These are phyloP conservation scores for Vanacampus margaritifer DNA, from an alignment of 2,113 vertebrate species.

Conservation along the genomic window DNA sequence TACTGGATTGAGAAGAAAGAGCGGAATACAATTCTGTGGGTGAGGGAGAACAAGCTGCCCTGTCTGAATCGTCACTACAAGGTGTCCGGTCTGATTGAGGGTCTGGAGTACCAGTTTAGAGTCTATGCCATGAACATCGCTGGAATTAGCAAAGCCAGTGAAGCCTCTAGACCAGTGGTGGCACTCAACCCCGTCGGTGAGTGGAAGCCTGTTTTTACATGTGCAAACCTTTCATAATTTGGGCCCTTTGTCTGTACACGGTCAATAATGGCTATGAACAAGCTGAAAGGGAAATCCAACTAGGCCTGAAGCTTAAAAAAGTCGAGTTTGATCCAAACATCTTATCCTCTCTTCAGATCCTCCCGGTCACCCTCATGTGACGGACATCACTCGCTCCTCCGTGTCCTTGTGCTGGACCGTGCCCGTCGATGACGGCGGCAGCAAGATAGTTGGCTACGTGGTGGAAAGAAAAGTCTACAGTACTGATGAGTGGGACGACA, in stretches of 20 bases:
- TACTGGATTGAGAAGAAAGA: constrained; percentile 99
- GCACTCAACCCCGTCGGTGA: constrained; percentile 96
- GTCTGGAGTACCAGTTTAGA: constrained; percentile 97
- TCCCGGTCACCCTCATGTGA: constrained; percentile 90
- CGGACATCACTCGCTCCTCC: constrained; percentile 86
- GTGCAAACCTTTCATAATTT: neutral
- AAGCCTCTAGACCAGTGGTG: constrained; percentile 89
- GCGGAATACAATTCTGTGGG: constrained; percentile 97
- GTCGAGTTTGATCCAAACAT: neutral
- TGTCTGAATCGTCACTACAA: constrained; percentile 91
- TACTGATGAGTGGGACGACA: constrained; percentile 81
- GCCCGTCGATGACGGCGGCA: constrained; percentile 91
- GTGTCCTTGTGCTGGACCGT: constrained; percentile 89
- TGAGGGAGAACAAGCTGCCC: constrained; percentile 94
- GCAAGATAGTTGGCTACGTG: constrained; percentile 90
- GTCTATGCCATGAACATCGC: constrained; percentile 94
- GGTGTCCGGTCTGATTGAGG: constrained; percentile 86
- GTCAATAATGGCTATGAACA: too few relatives aligned
- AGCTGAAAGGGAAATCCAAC: too few relatives aligned
- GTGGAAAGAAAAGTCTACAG: constrained; percentile 86
- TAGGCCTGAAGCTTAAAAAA: too few relatives aligned
- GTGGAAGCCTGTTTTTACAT: constrained; percentile 36
- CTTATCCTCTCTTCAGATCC: constrained; percentile 73
- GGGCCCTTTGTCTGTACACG: too few relatives aligned
- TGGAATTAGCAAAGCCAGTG: constrained; percentile 95